Evolutionary conservation across 2,888 invertebrate species (phyloP), one percentile per base, ranked within the genome.

Genomic region (Ophioninae sp.): DNA sequence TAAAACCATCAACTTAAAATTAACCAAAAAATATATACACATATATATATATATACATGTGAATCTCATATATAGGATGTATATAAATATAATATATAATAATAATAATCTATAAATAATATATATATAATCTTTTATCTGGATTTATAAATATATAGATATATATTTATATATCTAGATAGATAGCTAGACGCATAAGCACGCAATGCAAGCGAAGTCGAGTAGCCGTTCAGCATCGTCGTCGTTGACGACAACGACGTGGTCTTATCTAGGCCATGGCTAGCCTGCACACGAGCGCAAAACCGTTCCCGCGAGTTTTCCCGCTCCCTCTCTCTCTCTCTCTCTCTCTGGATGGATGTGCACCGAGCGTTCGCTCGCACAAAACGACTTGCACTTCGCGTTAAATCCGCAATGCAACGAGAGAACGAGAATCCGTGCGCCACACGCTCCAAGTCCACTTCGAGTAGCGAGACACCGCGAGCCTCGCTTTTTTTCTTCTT

Each of bases 221-320:
- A 81, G 79, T 83, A 85, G 82, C 73, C 84, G 82, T 70, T 80
- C 80, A 80, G 68, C 79, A 77, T 70, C 80, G 84, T 78, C 64
- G 77, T 77, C 81, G 75, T 44, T 64, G 75, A 20, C 81, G 76
- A 50, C 81, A 64, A 41, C 79, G 79, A 72, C 69, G 84, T 41
- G 80, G 73, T 78, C 72, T 85, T 91, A 92, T 92, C 92, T 93
- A 92, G 92, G 92, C 92, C 92, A 93, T 91, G 92, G 92, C 92
- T 93, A 92, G 90, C 88, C 84, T 87, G 89, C 88, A 86, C 87
- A 88, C 87, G 88, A 82, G 83, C 81, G 84, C 85, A 73, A 82
- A 79, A 70, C 76, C 70, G 70, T 83, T 79, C 76, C 67, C 81
- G 77, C 85, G 75, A 77, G 75, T 79, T 44, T 44, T 44, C 44